Percentiles rank a stretch among this genome's conserved stretches.
Evolutionary conservation across 2,888 invertebrate genomes (phyloP).

Genomic region (Platerodrilus igneus): DNA sequence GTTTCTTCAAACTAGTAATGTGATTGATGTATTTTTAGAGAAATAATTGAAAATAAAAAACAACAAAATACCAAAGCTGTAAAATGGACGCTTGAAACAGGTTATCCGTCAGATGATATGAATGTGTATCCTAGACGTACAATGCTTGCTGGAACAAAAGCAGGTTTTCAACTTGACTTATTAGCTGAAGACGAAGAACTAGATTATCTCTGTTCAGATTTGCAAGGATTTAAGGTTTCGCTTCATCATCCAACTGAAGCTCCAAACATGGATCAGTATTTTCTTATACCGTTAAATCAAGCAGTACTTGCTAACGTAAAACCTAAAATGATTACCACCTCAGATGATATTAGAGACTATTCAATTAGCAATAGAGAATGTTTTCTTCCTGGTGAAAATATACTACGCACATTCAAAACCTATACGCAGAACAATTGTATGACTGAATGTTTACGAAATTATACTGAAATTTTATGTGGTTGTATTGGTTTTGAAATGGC

Average conservation of each 20-base stretch:
- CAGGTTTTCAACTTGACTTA: conserved; percentile 60
- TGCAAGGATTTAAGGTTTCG: conserved; percentile 8
- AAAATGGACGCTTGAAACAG: not conserved
- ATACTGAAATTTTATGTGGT: conserved; percentile 16
- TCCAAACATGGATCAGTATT: conserved; percentile 31
- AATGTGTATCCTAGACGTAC: conserved; percentile 50
- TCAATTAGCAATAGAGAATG: conserved; percentile 29
- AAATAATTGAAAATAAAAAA: too few relatives aligned
- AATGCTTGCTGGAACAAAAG: conserved; percentile 59
- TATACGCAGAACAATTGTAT: conserved; percentile 35
- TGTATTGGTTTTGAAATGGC: conserved; percentile 7
- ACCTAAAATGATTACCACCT: conserved; percentile 31
- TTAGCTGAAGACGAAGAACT: conserved; percentile 57
- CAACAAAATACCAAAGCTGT: not conserved
- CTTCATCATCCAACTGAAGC: conserved; percentile 38
- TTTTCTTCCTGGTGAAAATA: conserved; percentile 31
- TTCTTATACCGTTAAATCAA: conserved; percentile 28
- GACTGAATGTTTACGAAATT: conserved; percentile 34
- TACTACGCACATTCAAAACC: conserved; percentile 28
- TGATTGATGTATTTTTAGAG: too few relatives aligned
- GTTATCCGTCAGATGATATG: not conserved
- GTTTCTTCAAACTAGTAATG: too few relatives aligned
- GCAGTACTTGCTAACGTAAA: conserved; percentile 28
- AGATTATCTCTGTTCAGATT: conserved; percentile 58
- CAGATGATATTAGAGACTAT: conserved; percentile 27